Conservation (phyloP, 2,888 invertebrate genomes). For the Troglohyphantes excavatus region DNA sequence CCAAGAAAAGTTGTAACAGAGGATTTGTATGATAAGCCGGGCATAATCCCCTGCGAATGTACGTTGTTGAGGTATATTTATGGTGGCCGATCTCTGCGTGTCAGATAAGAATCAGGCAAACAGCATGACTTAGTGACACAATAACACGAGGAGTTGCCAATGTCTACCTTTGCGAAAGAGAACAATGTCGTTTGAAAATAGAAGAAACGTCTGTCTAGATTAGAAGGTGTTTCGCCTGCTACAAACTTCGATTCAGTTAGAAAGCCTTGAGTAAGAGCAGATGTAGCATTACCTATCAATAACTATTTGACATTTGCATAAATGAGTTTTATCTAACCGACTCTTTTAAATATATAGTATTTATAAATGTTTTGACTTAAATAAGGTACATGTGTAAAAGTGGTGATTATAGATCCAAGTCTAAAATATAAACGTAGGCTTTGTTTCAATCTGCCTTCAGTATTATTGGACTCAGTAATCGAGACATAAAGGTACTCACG, state of each 20-base stretch:
- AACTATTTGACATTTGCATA: too few relatives aligned
- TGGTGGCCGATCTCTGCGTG: not conserved
- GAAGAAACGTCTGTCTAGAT: not conserved
- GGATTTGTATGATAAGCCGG: not conserved
- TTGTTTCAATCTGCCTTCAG: too few relatives aligned
- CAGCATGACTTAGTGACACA: constrained; percentile 20
- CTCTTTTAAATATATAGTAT: too few relatives aligned
- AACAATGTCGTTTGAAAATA: constrained; percentile 26
- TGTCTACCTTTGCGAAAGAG: not conserved
- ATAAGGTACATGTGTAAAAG: too few relatives aligned
- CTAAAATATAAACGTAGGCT: too few relatives aligned
- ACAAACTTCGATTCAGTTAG: not conserved
- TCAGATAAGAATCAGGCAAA: not conserved
- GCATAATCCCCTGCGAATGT: not conserved
- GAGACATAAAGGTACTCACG: too few relatives aligned
- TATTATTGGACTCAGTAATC: too few relatives aligned
- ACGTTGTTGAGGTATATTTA: not conserved
- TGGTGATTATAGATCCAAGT: too few relatives aligned
- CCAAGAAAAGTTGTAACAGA: not conserved
- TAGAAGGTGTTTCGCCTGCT: not conserved
- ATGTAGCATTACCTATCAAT: too few relatives aligned
- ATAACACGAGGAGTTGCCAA: constrained; percentile 22
- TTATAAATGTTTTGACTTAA: too few relatives aligned
- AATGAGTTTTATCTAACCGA: too few relatives aligned
- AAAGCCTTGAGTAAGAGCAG: too few relatives aligned